phyloP scores from a whole-genome alignment of 1,140 invertebrate species.

The Lordiphosa mommai region DNA sequence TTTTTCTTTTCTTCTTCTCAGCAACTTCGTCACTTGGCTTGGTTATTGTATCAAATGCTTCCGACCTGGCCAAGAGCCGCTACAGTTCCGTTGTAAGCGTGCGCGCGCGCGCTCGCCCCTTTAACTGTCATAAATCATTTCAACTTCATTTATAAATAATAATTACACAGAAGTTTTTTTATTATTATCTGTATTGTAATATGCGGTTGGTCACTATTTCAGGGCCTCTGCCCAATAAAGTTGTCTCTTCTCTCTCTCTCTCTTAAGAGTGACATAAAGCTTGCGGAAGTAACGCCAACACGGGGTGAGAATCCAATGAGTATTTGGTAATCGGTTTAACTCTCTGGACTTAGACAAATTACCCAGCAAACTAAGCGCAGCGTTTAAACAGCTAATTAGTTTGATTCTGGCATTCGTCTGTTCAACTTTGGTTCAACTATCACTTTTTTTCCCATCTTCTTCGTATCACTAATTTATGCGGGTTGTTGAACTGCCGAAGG shows the following conservation, averaged over 20 bases:
- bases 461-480: slow-evolving; percentile 42
- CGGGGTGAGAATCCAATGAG: neutral
- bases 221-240: slow-evolving; percentile 61
- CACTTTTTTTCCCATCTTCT: slow-evolving; percentile 48
- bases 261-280: slow-evolving; percentile 24
- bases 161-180: slow-evolving; percentile 66
- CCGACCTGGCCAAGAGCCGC: slow-evolving; percentile 15
- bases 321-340: neutral
- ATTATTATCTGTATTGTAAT: slow-evolving; percentile 1
- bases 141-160: slow-evolving; percentile 66
- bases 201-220: slow-evolving; percentile 47
- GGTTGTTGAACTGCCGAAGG: slow-evolving; percentile 62
- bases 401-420: slow-evolving; percentile 40
- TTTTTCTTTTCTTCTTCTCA: slow-evolving; percentile 58
- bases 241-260: slow-evolving; percentile 28
- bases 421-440: slow-evolving; percentile 50
- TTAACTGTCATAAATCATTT: slow-evolving; percentile 70
- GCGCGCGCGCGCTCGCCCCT: slow-evolving; percentile 13
- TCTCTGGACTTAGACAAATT: slow-evolving; percentile 24
- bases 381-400: slow-evolving; percentile 53
- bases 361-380: slow-evolving; percentile 18
- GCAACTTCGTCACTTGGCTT: slow-evolving; percentile 49
- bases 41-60: slow-evolving; percentile 42
- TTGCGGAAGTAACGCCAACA: slow-evolving; percentile 50
- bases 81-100: slow-evolving; percentile 45